Evolutionary conservation across 2,888 invertebrate species (phyloP), one percentile per base, ranked within the genome.

Genomic region (Nomada flava): DNA sequence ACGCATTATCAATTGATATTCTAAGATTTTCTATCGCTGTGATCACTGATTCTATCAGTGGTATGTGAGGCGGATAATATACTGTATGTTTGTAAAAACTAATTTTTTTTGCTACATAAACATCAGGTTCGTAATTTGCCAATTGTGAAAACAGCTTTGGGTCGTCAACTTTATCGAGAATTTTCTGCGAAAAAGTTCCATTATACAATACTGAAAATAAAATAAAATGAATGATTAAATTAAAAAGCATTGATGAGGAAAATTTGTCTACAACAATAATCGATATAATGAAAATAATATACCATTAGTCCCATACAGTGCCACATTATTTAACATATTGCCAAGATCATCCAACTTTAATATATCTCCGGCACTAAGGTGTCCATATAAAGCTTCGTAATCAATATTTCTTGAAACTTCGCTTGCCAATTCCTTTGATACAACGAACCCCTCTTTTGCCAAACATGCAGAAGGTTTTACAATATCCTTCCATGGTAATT

Each of bases 391-490:
- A 80, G 93, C 90, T 72, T 93, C 93, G 18, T 93, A 92, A 83
- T 94, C 91, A 10, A 90, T 88, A 70, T 91, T 93, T 82, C 92
- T 93, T 4, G 90, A 86, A 26, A 94, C 89, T 64, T 95, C 95
- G 75, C 94, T 89, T 42, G 94, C 94, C 75, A 95, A 91, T 84
- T 94, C 94, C 86, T 93, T 94, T 1, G 95, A 94, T 36, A 95
- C 93, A 71, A 94, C 90, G 89, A 95, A 95, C 47, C 95, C 95
- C 85, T 92, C 90, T 79, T 94, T 94, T 23, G 96, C 96, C 88
- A 96, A 91, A 59, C 94, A 89, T n/a, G 95, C 94, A 2, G 96
- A 94, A 20, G 96, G 96, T 88, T 94, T 90, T 57, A 96, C 93
- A 18, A 96, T 89, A n/a, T 94, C 93, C 67, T 92, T 91, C 96